These are phyloP conservation scores for Mobula hypostoma DNA, from an alignment of 2,113 vertebrate species.

Conservation along the genomic window DNA sequence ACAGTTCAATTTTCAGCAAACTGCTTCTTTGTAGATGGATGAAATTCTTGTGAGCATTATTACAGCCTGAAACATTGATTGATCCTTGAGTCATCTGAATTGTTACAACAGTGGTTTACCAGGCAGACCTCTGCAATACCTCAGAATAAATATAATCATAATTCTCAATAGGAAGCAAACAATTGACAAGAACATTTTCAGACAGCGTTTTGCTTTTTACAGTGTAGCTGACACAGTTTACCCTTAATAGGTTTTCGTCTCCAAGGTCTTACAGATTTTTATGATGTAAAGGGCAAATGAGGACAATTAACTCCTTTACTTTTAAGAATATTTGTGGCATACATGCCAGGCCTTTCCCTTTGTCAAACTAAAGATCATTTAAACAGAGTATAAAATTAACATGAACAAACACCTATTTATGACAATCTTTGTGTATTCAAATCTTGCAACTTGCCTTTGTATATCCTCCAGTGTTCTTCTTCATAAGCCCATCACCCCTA, in stretches of 20 bases:
- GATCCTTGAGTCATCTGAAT: slow-evolving; percentile 2
- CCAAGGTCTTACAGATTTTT: neutral
- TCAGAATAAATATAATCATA: neutral
- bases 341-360: neutral
- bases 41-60: slow-evolving; percentile 26
- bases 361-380: neutral
- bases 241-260: neutral
- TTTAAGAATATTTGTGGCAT: neutral
- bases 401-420: neutral
- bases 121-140: neutral
- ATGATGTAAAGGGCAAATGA: neutral
- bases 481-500: too few species aligned
- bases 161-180: neutral
- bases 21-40: slow-evolving; percentile 15
- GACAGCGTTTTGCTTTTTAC: neutral
- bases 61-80: neutral
- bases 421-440: neutral
- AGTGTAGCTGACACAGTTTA: neutral
- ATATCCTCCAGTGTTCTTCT: too few species aligned
- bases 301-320: neutral
- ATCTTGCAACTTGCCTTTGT: neutral
- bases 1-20: neutral
- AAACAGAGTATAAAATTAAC: neutral
- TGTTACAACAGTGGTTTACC: neutral
- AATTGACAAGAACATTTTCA: neutral